A percentile compares a stretch with the other conserved stretches of the same genome.
These are phyloP conservation scores for Lagocephalus sceleratus DNA, from an alignment of 2,797 vertebrate species.

Conservation along the genomic window DNA sequence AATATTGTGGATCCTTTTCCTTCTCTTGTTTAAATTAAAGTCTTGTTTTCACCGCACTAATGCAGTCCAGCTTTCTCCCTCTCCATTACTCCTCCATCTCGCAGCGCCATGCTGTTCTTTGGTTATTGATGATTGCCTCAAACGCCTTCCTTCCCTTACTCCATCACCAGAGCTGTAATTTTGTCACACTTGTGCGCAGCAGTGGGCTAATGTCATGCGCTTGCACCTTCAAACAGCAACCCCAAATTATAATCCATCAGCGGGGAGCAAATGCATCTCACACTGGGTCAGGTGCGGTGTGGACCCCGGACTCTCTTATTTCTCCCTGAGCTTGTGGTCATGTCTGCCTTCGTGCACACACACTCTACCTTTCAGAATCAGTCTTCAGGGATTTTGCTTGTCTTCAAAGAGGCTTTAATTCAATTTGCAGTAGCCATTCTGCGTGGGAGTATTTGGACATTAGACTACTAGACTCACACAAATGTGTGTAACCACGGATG, in stretches of 20 bases:
- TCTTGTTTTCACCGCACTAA: conserved; percentile 17
- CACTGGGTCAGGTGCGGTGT: conserved; percentile 23
- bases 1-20: conserved; percentile 5
- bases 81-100: conserved; percentile 40
- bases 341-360: conserved; percentile 25
- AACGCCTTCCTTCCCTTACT: conserved; percentile 53
- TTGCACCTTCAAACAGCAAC: conserved; percentile 24
- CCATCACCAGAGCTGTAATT: conserved; percentile 50
- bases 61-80: conserved; percentile 13
- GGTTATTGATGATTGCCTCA: conserved; percentile 52
- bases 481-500: conserved; percentile 19
- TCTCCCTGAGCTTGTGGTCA: conserved; percentile 32
- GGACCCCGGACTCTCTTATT: conserved; percentile 37
- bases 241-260: conserved; percentile 33
- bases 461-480: too few relatives aligned
- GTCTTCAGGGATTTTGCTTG: conserved; percentile 36
- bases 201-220: conserved; percentile 12
- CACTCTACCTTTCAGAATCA: conserved; percentile 44
- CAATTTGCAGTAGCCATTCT: conserved; percentile 31
- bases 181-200: conserved; percentile 36
- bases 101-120: conserved; percentile 43
- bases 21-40: neutral
- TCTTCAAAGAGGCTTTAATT: conserved; percentile 53
- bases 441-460: conserved; percentile 41
- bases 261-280: conserved; percentile 38